Percentiles rank a stretch among this genome's conserved stretches.
These are phyloP conservation scores for Pelvicachromis taeniatus DNA, from an alignment of 2,113 vertebrate species.

Conservation along the genomic window DNA sequence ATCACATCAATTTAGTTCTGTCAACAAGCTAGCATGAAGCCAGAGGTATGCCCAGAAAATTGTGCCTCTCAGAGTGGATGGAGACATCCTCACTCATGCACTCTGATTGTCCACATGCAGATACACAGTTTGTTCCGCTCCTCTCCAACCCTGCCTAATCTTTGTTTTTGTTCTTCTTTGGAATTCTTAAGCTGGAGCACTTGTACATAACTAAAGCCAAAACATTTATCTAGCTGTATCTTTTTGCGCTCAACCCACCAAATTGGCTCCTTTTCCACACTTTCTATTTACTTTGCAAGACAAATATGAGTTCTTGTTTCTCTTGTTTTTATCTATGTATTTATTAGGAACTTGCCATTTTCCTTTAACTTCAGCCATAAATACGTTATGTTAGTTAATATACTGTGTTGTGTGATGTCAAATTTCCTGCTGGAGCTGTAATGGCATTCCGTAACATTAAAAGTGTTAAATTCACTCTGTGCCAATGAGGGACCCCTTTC, in stretches of 20 bases:
- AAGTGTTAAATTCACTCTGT: slow-evolving; percentile 41
- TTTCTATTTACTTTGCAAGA: not conserved
- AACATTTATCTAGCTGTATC: slow-evolving; percentile 19
- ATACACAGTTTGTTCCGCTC: not conserved
- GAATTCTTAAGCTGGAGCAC: slow-evolving; percentile 33
- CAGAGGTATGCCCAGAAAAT: slow-evolving; percentile 24
- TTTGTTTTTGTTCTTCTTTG: slow-evolving; percentile 19
- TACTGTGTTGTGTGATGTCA: slow-evolving; percentile 11
- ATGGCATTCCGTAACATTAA: slow-evolving; percentile 36
- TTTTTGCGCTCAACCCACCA: slow-evolving; percentile 10
- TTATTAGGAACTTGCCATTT: not conserved
- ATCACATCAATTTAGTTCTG: slow-evolving; percentile 47
- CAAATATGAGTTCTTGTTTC: not conserved
- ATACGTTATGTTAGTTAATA: slow-evolving; percentile 25
- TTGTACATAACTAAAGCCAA: slow-evolving; percentile 34
- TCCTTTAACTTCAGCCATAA: not conserved
- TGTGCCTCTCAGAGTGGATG: slow-evolving; percentile 19
- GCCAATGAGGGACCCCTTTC: slow-evolving; percentile 30
- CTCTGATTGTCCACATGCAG: not conserved
- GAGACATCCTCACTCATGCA: not conserved
- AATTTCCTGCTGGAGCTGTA: slow-evolving; percentile 23
- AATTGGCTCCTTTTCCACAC: not conserved
- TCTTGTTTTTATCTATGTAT: not conserved
- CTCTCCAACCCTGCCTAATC: not conserved
- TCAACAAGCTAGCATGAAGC: slow-evolving; percentile 27